A percentile compares a stretch with the other conserved stretches of the same genome.
Conservation (phyloP, 2,113 vertebrate species). For the Holacanthus passer region DNA sequence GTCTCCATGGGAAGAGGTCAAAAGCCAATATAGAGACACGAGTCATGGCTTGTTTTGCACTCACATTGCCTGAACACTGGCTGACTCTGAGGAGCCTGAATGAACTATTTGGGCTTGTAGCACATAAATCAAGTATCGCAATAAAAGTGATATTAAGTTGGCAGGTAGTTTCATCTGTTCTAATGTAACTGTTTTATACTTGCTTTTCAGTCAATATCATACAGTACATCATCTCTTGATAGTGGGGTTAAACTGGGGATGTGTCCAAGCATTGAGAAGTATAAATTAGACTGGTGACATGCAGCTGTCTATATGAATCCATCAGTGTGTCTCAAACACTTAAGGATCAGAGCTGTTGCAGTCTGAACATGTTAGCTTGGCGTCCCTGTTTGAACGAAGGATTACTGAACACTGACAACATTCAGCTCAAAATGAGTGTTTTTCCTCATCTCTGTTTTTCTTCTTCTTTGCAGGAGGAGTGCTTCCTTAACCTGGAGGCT, state of each 20-base stretch:
- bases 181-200: background rate
- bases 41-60: slow-evolving; percentile 63
- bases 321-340: background rate
- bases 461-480: slow-evolving; percentile 90
- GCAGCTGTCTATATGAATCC: background rate
- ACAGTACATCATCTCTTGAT: background rate
- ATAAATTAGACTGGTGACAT: background rate
- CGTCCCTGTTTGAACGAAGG: background rate
- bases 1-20: slow-evolving; percentile 66
- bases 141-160: background rate
- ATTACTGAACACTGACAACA: background rate
- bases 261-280: background rate
- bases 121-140: background rate
- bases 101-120: background rate
- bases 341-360: background rate
- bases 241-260: background rate
- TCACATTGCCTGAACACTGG: slow-evolving; percentile 34
- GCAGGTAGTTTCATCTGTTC: background rate
- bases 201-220: background rate
- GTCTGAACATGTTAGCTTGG: slow-evolving; percentile 16
- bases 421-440: background rate
- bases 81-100: slow-evolving; percentile 15
- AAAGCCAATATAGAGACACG: slow-evolving; percentile 59
- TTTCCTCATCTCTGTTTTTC: slow-evolving; percentile 32
- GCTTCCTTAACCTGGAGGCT: slow-evolving; percentile 97